Evolutionary conservation across 2,797 vertebrate genomes (phyloP), one percentile per base, ranked within the genome.

Genomic region (Pipistrellus kuhlii): DNA sequence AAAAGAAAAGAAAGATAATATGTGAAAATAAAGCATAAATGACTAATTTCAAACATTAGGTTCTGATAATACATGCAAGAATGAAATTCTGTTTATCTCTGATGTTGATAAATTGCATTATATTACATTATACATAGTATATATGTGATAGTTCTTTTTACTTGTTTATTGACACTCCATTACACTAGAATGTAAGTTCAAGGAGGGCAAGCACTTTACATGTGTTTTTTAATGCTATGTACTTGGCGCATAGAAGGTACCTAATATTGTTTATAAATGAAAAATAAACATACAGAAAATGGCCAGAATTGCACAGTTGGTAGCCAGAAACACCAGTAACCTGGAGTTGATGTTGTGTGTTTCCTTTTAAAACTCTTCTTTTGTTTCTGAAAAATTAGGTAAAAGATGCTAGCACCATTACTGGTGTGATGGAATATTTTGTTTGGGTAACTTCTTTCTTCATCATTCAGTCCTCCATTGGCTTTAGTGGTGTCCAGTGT

Each of bases 361-460:
- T 88, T 92, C n/a, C 32, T 85, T 72, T 71, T 30, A 53, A 82
- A 87, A 51, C 11, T 88, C 48, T 73, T 76, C n/a, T 76, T 46
- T 76, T 18, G 8, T 84, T 72, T 57, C 46, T 69, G 30, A 21
- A 93, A 82, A 87, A 87, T 64, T 88, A 15, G 66, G 9, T 66
- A 20, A 35, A 51, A 81, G 46, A 48, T 55, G 3, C 18, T 8
- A 41, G 46, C 10, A 17, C 38, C 53, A 17, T 18, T 38, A 13
- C 14, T 55, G 25, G 13, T 14, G 17, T 20, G 25, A 30, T 41
- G 30, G 44, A 20, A 17, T 71, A 18, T 46, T 77, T 81, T 41
- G 68, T 32, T 59, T 73, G 59, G 41, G 11, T 38, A 32, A 23
- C 25, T 46, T 90, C 5, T 51, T 62, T 85, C 55, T 90, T 62